Base-by-base conservation (phyloP, 2,113 vertebrate genomes). In the Larimichthys polyactis region DNA sequence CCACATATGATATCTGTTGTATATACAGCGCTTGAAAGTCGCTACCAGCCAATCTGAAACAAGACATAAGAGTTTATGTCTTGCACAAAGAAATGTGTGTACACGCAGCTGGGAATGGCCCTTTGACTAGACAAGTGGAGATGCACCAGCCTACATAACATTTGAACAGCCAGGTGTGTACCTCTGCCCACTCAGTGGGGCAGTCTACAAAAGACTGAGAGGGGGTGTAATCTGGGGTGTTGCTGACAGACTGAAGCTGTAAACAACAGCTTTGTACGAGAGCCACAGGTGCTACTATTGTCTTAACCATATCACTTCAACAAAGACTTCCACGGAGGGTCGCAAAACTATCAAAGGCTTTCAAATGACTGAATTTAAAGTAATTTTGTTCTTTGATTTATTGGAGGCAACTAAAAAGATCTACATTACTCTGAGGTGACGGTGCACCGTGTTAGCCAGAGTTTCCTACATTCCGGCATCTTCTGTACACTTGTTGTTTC, bases 251-350 rank as follows among this genome's bases (percentile, higher is more conserved):
- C 67, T 57, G 83, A 80, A 46, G 59, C 67, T 62, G 75, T 80
- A 91, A 93, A 90, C 62, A 57, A 87, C 29, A 76, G 59, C 69
- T 85, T 77, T 75, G 49, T 75, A 52, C 1, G 14, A 71, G 19
- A 62, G 58, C 67, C 48, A 85, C 92, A 73, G 54, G 91, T 94
- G 93, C 89, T 83, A 44, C 71, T 68, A 90, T 92, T 94, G 85
- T 93, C 69, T 85, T 59, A 43, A 73, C 75, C 75, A 77, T 81
- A 81, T 77, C 36, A 65, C 67, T 70, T 71, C 24, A 57, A 73
- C 20, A 63, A 67, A 89, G 15, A 78, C 59, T 32, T 48, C 22
- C 2, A 19, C 44, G 51, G n/a, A 54, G 49, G 62, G 51, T 68
- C 3, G 4, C 48, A 82, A 77, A 84, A 65, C 49, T 22, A 22